Evolutionary conservation across 1,140 invertebrate species (phyloP), one percentile per base, ranked within the genome.

Genomic region (Calephelis nemesis): DNA sequence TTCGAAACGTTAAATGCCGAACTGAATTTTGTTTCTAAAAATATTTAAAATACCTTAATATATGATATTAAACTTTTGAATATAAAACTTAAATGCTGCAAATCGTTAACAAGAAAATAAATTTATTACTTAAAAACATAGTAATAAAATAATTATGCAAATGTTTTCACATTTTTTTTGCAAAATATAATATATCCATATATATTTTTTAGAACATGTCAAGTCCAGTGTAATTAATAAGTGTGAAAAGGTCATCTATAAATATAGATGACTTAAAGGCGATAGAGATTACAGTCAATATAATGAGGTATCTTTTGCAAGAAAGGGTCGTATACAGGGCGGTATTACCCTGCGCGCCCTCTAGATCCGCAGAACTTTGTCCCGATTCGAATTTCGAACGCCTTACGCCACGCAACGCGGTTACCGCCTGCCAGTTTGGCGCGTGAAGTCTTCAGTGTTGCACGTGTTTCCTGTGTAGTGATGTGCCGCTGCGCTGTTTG

Each of bases 231-330:
- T 50, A 63, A 64, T 47, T 54, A n/a, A 65, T 60, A 63, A 65
- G 65, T 73, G 62, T 47, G 48, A 63, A 74, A 74, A 69, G 64
- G 67, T 60, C 47, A 75, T 79, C 70, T 63, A 72, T 81, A 85
- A 85, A 88, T 84, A 84, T 82, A 83, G 82, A 86, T 87, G 83
- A 83, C 87, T 82, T 81, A 87, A 88, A 9, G 81, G 80, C 83
- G 75, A 84, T 75, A 85, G 85, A 88, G 85, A 88, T 88, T 87
- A 88, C 83, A 82, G 83, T 81, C 73, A 85, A 84, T 86, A 89
- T 91, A 89, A 89, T 91, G 85, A 91, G 85, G 87, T 88, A 87
- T 91, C 87, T 84, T 85, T 84, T 72, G 78, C 78, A 76, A 82
- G 80, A 82, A 83, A 85, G 83, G 82, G 81, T 81, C 82, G 77